Evolutionary conservation across 2,888 invertebrate species (phyloP).

Genomic region (Drosophila quasianomalipes): DNA sequence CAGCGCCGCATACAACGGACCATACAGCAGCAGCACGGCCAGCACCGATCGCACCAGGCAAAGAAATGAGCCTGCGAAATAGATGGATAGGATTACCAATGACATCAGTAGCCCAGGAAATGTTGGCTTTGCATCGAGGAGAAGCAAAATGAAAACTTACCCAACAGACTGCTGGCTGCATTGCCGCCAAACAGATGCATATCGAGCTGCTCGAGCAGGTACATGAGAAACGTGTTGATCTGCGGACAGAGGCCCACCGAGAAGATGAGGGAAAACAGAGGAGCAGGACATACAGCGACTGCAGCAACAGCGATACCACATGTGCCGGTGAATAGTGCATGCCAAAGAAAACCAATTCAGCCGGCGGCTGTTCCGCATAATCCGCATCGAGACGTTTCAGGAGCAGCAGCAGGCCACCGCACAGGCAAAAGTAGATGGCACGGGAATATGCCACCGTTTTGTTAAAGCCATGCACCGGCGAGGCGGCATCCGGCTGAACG

Average conservation of each 20-base stretch:
- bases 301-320: conserved; percentile 89
- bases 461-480: conserved; percentile 99
- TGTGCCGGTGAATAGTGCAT: conserved; percentile 86
- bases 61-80: conserved; percentile 88
- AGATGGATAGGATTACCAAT: background rate
- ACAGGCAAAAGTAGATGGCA: conserved; percentile 96
- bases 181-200: conserved; percentile 96
- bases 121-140: background rate
- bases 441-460: conserved; percentile 96
- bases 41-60: conserved; percentile 92
- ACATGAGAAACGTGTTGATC: conserved; percentile 98
- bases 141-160: conserved; percentile 85
- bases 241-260: conserved; percentile 98
- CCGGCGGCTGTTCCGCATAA: conserved; percentile 66
- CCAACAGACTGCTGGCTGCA: conserved; percentile 92
- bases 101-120: background rate
- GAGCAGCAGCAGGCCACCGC: conserved; percentile 87
- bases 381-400: conserved; percentile 77
- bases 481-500: conserved; percentile 99
- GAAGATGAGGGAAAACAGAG: conserved; percentile 97
- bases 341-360: conserved; percentile 77
- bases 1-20: conserved; percentile 94
- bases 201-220: conserved; percentile 97
- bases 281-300: conserved; percentile 92
- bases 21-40: conserved; percentile 92